phyloP scores from a whole-genome alignment of 2,888 invertebrate genomes.

The Eupeodes latifasciatus region DNA sequence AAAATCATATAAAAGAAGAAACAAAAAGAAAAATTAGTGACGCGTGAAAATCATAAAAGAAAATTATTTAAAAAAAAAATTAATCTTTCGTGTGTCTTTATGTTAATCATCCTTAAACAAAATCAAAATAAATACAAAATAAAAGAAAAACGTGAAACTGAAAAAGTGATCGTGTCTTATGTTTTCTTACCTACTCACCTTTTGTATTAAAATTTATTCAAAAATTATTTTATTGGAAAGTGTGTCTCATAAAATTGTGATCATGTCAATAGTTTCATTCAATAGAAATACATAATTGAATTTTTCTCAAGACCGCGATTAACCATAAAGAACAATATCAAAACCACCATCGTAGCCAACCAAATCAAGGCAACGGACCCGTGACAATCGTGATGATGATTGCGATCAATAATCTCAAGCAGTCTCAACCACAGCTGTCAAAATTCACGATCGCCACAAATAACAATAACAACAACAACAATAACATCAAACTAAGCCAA shows the following conservation, averaged over 20 bases:
- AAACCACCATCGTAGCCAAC: neutral
- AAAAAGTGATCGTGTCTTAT: conserved; percentile 25
- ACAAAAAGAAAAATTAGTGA: conserved; percentile 49
- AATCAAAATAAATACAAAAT: conserved; percentile 5
- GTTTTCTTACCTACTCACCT: neutral
- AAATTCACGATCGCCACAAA: conserved; percentile 14
- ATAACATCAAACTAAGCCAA: neutral
- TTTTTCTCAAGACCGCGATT: neutral
- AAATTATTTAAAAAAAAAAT: neutral
- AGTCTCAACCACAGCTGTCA: conserved; percentile 42
- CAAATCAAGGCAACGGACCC: conserved; percentile 38
- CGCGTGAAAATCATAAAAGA: conserved; percentile 35
- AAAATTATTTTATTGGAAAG: conserved; percentile 5
- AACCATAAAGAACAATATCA: conserved; percentile 28
- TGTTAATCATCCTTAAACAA: conserved; percentile 9
- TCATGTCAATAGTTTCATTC: conserved; percentile 58
- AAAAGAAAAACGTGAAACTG: conserved; percentile 16
- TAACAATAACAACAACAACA: conserved; percentile 16
- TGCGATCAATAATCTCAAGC: conserved; percentile 48
- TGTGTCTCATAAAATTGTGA: conserved; percentile 16
- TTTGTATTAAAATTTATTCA: neutral
- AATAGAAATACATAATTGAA: conserved; percentile 28
- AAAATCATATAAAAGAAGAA: conserved; percentile 5
- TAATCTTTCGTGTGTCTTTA: conserved; percentile 8
- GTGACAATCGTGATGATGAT: conserved; percentile 69